Conservation (phyloP, 2,888 invertebrate species). For the Aquatica leii region DNA sequence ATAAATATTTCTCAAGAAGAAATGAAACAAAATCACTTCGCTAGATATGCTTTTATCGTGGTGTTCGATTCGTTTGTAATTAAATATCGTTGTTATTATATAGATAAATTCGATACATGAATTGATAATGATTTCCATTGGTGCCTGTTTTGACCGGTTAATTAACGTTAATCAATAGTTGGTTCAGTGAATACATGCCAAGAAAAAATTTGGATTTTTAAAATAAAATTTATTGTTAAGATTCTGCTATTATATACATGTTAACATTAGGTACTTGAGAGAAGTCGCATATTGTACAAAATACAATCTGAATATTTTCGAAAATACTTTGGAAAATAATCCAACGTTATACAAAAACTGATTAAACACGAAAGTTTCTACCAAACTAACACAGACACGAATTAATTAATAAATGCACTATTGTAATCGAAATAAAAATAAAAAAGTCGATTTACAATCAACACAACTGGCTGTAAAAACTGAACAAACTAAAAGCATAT, state of each 20-base stretch:
- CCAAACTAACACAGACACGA: constrained; percentile 23
- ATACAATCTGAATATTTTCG: constrained; percentile 1
- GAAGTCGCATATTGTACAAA: constrained; percentile 18
- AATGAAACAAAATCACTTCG: no score
- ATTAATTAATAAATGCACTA: constrained; percentile 13
- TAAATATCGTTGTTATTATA: no score
- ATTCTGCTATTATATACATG: constrained; percentile 35
- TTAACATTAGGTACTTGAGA: constrained; percentile 25
- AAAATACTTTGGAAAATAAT: background rate
- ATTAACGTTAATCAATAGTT: constrained; percentile 26
- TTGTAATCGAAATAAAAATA: constrained; percentile 22
- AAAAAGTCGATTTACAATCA: constrained; percentile 34
- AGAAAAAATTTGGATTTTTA: constrained; percentile 39
- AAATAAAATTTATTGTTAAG: constrained; percentile 41
- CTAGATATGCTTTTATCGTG: no score
- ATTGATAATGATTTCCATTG: no score
- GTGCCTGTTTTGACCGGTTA: no score
- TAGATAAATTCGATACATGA: no score
- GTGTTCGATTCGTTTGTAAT: no score
- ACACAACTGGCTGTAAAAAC: constrained; percentile 44
- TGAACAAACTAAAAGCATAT: constrained; percentile 44
- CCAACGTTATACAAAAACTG: constrained; percentile 5
- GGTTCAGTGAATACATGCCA: constrained; percentile 48
- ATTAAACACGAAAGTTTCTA: background rate
- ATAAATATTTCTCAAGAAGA: no score